Evolutionary conservation across 2,113 vertebrate species (phyloP).

Genomic region (Tylochromis polylepis): DNA sequence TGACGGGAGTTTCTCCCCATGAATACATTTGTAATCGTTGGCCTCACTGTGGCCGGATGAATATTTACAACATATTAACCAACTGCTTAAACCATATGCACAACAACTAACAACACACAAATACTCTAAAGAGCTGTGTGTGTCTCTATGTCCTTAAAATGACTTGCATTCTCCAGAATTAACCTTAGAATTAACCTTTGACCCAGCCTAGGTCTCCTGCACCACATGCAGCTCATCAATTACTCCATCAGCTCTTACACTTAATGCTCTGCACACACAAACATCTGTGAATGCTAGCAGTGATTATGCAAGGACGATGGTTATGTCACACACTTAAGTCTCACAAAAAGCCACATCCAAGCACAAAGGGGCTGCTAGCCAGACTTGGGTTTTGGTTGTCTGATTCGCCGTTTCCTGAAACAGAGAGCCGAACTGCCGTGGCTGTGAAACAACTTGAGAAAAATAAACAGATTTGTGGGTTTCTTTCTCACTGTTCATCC

Average conservation of each 20-base stretch:
- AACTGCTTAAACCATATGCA: background rate
- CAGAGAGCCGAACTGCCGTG: background rate
- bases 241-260: background rate
- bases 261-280: background rate
- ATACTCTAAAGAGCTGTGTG: background rate
- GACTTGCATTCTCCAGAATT: conserved; percentile 17
- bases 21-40: background rate
- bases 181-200: conserved; percentile 30
- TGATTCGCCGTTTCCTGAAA: background rate
- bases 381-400: background rate
- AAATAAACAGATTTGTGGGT: conserved; percentile 12
- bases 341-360: conserved; percentile 18
- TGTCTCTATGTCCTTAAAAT: background rate
- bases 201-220: background rate
- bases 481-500: background rate
- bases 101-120: background rate
- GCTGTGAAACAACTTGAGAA: conserved; percentile 7
- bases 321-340: conserved; percentile 32
- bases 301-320: conserved; percentile 15
- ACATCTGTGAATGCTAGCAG: background rate
- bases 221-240: background rate
- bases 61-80: background rate
- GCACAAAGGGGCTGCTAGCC: background rate
- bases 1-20: background rate
- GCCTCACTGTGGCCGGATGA: background rate